Evolutionary conservation across 2,113 vertebrate species (phyloP), one percentile per base, ranked within the genome.

Genomic region (Siphamia tubifer): DNA sequence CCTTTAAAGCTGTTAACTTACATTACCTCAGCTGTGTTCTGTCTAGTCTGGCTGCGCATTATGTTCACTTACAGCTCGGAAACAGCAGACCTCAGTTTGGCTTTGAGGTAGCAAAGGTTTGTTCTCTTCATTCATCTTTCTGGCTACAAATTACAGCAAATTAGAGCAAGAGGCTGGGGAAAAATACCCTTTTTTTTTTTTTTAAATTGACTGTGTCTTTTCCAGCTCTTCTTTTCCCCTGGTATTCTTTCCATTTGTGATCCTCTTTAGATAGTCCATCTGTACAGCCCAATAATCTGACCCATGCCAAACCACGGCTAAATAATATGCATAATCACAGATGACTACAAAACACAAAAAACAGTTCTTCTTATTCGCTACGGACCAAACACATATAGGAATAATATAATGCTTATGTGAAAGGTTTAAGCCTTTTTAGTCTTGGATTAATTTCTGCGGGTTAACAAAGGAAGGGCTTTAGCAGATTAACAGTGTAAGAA

Each of bases 381-480:
- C 6, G 38, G 10, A 21, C 11, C 44, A 36, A 19, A 38, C 30
- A 30, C 17, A 27, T 38, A 15, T 31, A 25, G 8, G 25, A 36
- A 16, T 10, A 21, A 3, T 12, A 42, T 28, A 43, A 16, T 15
- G n/a, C 9, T 21, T 42, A 4, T 20, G 27, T 34, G 5, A 10
- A 52, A 15, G 17, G 12, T 48, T 40, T 54, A 60, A 60, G 45
- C 62, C 15, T 52, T 68, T 74, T 68, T 63, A 40, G 24, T 67
- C 56, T 72, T 69, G 39, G 49, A 65, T 79, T 84, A 23, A 63
- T 74, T 73, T 70, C 38, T 51, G 27, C 51, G 49, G 53, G 45
- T 77, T 75, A 65, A 55, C 30, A 51, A 81, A 79, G 28, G 68
- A 78, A 55, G 36, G 35, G 66, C 76, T 75, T 81, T 83, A 20